Evolutionary conservation across 1,140 invertebrate species (phyloP).

Genomic region (Geopemphigus sp.): DNA sequence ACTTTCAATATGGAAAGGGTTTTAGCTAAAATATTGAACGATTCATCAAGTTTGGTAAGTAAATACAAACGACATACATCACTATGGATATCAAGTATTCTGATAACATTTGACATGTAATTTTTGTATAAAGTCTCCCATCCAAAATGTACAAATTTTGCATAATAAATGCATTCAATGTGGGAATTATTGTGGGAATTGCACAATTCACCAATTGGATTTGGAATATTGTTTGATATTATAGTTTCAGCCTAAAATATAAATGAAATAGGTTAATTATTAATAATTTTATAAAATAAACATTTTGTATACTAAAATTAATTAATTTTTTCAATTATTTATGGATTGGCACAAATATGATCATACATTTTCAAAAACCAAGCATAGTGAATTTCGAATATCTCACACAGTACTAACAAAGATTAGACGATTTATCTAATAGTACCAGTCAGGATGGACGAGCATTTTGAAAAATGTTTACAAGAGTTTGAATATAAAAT

Average conservation of each 20-base stretch:
- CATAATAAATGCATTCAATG: not conserved
- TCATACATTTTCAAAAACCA: no score
- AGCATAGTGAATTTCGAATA: no score
- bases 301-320: not conserved
- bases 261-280: not conserved
- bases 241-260: not conserved
- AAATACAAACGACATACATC: slow-evolving; percentile 13
- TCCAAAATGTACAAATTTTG: not conserved
- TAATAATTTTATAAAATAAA: not conserved
- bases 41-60: not conserved
- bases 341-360: no score
- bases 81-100: not conserved
- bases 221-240: not conserved
- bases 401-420: no score
- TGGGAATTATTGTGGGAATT: not conserved
- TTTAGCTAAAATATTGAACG: not conserved
- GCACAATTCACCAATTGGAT: no score
- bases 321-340: no score
- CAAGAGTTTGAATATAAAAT: no score
- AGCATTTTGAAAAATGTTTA: no score
- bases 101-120: slow-evolving; percentile 1
- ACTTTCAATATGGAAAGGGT: not conserved
- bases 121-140: not conserved
- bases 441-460: no score
- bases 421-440: no score